Evolutionary conservation across 2,113 vertebrate species (phyloP), one percentile per base, ranked within the genome.

Genomic region (Ptyas mucosa): DNA sequence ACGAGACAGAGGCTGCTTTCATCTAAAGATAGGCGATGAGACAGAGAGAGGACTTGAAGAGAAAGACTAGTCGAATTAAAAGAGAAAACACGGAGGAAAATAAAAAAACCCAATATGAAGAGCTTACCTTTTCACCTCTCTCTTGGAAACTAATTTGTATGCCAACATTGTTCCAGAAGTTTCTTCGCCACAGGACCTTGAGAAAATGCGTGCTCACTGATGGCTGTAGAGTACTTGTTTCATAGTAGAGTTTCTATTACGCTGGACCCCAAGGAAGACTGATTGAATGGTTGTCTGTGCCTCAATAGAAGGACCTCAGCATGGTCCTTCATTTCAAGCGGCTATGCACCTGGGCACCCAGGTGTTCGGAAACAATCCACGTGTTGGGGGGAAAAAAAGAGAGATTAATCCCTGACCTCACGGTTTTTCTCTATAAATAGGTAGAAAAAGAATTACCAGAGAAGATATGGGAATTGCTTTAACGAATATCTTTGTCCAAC

Each of bases 121-220:
- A n/a, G 52, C 26, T 87, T 57, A 29, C 54, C 39, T 87, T 87
- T 86, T n/a, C 57, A 49, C 29, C 20, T 23, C 57, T 61, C 90
- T 61, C 43, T 43, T 23, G 29, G 46, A 90, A 26, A 46, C 46
- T 46, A 90, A 85, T 86, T 94, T 93, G 94, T 64, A 43, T 2
- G n/a, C 93, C 86, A 52, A 58, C 43, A 55, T 90, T 91, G 52
- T 88, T 85, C 90, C 86, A n/a, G 93, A 89, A 94, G 52, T 14
- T 69, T 95, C 94, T 91, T 49, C 52, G 46, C 75, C 29, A 49
- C 75, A 43, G 53, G 90, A 93, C 87, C 49, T 81, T 61, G 81
- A 51, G 85, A 89, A 6, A 1, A 6, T 87, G 90, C 24, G 89
- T 87, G 14, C 54, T 89, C 29, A 0, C 8, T 87, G 29, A n/a